Conservation (phyloP, 2,113 vertebrate genomes). For the Neodontobutis hainanensis region DNA sequence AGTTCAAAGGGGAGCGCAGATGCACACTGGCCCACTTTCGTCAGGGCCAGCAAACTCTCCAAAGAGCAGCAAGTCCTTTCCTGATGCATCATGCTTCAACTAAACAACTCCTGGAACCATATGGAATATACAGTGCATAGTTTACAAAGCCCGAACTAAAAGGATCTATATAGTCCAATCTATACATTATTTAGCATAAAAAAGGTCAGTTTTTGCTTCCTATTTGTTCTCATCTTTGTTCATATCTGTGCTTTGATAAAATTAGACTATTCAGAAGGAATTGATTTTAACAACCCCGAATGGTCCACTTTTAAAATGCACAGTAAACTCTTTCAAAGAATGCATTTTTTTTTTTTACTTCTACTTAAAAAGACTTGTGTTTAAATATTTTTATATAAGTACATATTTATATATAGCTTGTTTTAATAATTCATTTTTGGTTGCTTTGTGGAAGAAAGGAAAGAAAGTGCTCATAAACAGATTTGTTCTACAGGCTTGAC, state of each 20-base stretch:
- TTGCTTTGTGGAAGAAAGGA: conserved; percentile 64
- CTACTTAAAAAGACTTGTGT: conserved; percentile 25
- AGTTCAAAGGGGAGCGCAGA: conserved; percentile 22
- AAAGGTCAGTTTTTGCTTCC: conserved; percentile 37
- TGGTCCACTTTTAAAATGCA: conserved; percentile 28
- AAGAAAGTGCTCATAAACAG: conserved; percentile 64
- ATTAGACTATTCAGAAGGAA: conserved; percentile 12
- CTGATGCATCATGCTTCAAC: conserved; percentile 70
- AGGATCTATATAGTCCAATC: conserved; percentile 65
- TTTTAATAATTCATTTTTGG: conserved; percentile 59
- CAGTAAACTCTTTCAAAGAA: conserved; percentile 23
- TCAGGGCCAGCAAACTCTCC: conserved; percentile 20
- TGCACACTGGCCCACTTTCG: conserved; percentile 26
- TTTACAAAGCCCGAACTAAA: conserved; percentile 79
- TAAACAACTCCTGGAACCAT: conserved; percentile 57
- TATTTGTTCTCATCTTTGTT: conserved; percentile 67
- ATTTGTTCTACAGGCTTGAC: conserved; percentile 71
- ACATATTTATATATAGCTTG: conserved; percentile 23
- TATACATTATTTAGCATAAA: conserved; percentile 59
- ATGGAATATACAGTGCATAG: conserved; percentile 84
- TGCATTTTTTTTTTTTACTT: background rate
- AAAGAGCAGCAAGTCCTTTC: conserved; percentile 36
- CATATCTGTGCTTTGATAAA: conserved; percentile 57
- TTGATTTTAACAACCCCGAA: conserved; percentile 9
- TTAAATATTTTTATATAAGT: conserved; percentile 30